These are phyloP conservation scores for Drosophila greeni DNA, from an alignment of 2,888 invertebrate species.

Conservation along the genomic window DNA sequence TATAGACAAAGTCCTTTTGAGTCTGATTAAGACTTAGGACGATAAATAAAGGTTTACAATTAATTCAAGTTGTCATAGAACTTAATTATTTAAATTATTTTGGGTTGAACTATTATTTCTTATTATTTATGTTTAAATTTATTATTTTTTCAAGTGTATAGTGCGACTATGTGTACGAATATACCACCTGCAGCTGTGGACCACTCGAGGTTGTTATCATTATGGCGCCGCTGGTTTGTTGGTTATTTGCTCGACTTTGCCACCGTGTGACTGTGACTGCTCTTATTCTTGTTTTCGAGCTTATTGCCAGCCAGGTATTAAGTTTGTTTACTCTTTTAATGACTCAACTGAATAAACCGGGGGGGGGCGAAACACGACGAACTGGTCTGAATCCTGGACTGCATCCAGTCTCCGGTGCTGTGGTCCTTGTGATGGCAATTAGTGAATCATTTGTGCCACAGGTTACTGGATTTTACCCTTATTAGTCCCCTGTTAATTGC, in stretches of 20 bases:
- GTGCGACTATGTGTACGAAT: neutral
- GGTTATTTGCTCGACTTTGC: conserved; percentile 34
- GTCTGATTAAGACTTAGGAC: too few species aligned
- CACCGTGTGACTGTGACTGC: conserved; percentile 23
- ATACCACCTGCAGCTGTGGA: conserved; percentile 17
- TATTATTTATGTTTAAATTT: too few species aligned
- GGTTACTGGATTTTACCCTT: conserved; percentile 55
- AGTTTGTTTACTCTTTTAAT: conserved; percentile 60
- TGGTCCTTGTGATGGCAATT: conserved; percentile 50
- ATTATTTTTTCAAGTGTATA: conserved; percentile 1
- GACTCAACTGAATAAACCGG: conserved; percentile 23
- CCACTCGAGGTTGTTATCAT: conserved; percentile 36
- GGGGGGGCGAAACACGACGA: neutral
- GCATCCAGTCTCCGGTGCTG: conserved; percentile 6
- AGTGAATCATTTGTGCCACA: conserved; percentile 55
- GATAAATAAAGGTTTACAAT: too few species aligned
- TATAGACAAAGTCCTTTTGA: too few species aligned
- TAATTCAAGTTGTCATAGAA: too few species aligned
- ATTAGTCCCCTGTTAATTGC: conserved; percentile 67
- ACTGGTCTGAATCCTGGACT: conserved; percentile 14
- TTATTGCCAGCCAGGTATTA: conserved; percentile 50
- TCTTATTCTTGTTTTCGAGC: conserved; percentile 8
- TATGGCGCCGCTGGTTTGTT: conserved; percentile 23
- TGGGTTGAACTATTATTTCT: neutral
- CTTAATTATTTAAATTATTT: too few species aligned